Conservation (phyloP, 2,113 vertebrate genomes). For the Ardeotis arabs region DNA sequence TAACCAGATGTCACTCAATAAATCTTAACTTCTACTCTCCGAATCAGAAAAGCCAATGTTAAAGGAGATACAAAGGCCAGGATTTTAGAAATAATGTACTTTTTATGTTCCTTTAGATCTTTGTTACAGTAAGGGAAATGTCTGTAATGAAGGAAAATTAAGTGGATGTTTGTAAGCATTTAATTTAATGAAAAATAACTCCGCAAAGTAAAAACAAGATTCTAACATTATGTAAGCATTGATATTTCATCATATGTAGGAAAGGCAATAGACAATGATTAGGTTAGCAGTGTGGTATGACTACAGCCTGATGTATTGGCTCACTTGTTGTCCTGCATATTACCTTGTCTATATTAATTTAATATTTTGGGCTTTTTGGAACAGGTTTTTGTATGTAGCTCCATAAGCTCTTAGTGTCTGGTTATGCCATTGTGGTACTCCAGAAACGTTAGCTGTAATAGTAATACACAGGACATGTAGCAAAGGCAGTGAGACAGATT, state of each 20-base stretch:
- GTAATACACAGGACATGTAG: neutral
- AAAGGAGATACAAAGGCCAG: neutral
- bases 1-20: constrained; percentile 78
- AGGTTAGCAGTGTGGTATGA: neutral
- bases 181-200: constrained; percentile 8
- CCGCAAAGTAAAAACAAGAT: neutral
- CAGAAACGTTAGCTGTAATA: neutral
- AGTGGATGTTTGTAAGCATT: constrained; percentile 22
- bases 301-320: neutral
- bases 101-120: constrained; percentile 19
- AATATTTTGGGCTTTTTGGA: neutral
- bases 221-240: neutral
- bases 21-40: constrained; percentile 71
- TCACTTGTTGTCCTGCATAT: neutral
- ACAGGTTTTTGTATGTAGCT: neutral
- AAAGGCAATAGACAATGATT: neutral
- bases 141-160: constrained; percentile 26
- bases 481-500: neutral
- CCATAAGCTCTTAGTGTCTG: neutral
- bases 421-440: neutral
- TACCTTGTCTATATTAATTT: neutral
- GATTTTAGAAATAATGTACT: constrained; percentile 53
- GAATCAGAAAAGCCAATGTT: constrained; percentile 58
- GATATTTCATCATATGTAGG: neutral
- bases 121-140: constrained; percentile 7